Evolutionary conservation across 2,888 invertebrate species (phyloP), one percentile per base, ranked within the genome.

Genomic region (Pegoplata infirma): DNA sequence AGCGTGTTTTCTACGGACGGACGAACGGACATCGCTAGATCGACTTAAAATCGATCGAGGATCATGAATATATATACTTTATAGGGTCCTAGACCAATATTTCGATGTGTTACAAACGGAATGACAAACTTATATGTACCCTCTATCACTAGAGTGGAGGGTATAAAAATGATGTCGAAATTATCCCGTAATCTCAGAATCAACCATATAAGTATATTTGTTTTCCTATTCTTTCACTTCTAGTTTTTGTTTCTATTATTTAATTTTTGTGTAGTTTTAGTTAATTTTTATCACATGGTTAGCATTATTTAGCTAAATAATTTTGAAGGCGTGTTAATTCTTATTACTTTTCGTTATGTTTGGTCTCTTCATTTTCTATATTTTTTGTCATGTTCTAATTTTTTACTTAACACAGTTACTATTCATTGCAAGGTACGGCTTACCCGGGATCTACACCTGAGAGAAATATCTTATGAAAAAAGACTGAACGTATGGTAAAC

Each of bases 271-370:
- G 21, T 68, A 58, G 16, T 63, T 71, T 55, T 56, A 40, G 64
- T 76, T 64, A 72, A 71, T 74, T 59, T 68, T 67, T 77, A 84
- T 85, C 85, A 85, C 85, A 84, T 86, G 86, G 83, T 86, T 85
- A 84, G 83, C 85, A 83, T 81, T 81, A 80, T 81, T 82, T 82
- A 82, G 85, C 86, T 85, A 86, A 85, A 76, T 51, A 63, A 56
- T 28, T 71, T 58, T 64, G 47, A 75, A 72, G 67, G 73, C 59
- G 71, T 73, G 25, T 64, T 28, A 10, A 32, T 40, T 16, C n/a
- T 28, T 59, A 19, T 32, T 76, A 66, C 55, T 63, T 71, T 63
- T 76, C 76, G 49, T 67, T 79, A 36, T 40, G 17, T 28, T 69
- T 72, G 69, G 58, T 63, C 47, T 53, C 21, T 72, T 66, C 71